Conservation (phyloP, 2,888 invertebrate genomes). For the Lasioglossum oenotherae region DNA sequence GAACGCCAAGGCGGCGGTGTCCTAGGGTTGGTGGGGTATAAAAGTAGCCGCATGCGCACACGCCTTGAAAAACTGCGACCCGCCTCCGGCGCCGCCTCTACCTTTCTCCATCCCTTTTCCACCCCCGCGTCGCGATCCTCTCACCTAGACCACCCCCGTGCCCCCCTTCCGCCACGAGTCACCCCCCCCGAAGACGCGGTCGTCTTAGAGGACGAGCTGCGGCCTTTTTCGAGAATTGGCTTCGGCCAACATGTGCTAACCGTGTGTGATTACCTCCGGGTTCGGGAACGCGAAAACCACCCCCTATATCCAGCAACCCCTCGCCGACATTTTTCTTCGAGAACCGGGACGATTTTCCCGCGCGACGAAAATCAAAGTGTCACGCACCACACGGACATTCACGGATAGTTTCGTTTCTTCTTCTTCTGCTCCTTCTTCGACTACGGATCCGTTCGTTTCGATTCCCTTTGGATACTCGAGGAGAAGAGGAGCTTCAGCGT, state of each 20-base stretch:
- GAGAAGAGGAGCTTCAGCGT: slow-evolving; percentile 1
- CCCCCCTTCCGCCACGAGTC: neutral
- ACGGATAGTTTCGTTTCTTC: neutral
- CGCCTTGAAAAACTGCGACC: slow-evolving; percentile 81
- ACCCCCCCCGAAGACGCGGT: slow-evolving; percentile 75
- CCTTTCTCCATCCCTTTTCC: slow-evolving; percentile 68
- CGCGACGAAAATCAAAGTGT: slow-evolving; percentile 65
- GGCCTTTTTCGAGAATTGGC: slow-evolving; percentile 77
- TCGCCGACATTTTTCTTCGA: neutral
- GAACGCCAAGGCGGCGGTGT: slow-evolving; percentile 77
- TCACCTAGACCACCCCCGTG: slow-evolving; percentile 62
- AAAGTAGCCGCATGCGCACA: slow-evolving; percentile 83
- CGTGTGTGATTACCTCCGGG: slow-evolving; percentile 69
- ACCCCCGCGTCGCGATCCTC: slow-evolving; percentile 51
- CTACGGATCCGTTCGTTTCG: neutral
- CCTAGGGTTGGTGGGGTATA: slow-evolving; percentile 77
- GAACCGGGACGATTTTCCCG: neutral
- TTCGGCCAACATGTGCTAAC: slow-evolving; percentile 73
- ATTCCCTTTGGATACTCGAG: neutral
- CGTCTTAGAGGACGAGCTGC: slow-evolving; percentile 69
- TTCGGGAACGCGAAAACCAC: slow-evolving; percentile 39
- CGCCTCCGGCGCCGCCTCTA: slow-evolving; percentile 81
- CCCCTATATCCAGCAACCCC: neutral
- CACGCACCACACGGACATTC: slow-evolving; percentile 8
- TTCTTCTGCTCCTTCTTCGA: neutral